phyloP scores from a whole-genome alignment of 2,888 invertebrate genomes.

The Hyppa rectilinea region DNA sequence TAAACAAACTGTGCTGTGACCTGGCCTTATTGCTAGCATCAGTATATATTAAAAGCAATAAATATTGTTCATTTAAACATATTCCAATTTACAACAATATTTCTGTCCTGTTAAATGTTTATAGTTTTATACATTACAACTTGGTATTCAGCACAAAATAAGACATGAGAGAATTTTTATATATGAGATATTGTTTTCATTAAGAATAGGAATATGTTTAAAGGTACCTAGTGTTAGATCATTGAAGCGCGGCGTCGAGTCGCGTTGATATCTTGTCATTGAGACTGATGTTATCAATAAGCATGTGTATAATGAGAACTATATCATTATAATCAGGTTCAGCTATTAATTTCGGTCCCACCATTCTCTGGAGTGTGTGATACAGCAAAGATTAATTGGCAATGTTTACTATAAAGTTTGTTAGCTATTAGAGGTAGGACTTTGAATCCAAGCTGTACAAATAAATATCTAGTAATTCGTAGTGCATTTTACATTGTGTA shows the following conservation, averaged over 20 bases:
- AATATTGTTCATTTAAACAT: slow-evolving; percentile 75
- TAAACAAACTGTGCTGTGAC: slow-evolving; percentile 68
- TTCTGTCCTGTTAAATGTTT: slow-evolving; percentile 66
- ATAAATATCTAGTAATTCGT: slow-evolving; percentile 87
- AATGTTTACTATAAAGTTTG: slow-evolving; percentile 84
- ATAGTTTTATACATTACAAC: slow-evolving; percentile 64
- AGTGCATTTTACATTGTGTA: slow-evolving; percentile 89
- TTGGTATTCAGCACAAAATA: slow-evolving; percentile 77
- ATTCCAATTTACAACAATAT: slow-evolving; percentile 73
- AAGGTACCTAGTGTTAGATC: slow-evolving; percentile 77
- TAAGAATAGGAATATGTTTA: slow-evolving; percentile 80
- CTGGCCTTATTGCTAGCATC: slow-evolving; percentile 86
- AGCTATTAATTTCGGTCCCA: slow-evolving; percentile 69
- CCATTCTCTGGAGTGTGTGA: slow-evolving; percentile 72
- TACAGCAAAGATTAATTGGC: slow-evolving; percentile 76
- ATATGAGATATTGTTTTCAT: slow-evolving; percentile 73
- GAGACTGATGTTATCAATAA: slow-evolving; percentile 88
- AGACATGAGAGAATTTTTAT: slow-evolving; percentile 81
- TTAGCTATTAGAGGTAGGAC: slow-evolving; percentile 88
- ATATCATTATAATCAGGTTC: slow-evolving; percentile 67
- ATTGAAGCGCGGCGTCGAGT: slow-evolving; percentile 74
- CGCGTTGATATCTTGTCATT: slow-evolving; percentile 82
- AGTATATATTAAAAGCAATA: slow-evolving; percentile 83
- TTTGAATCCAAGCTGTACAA: slow-evolving; percentile 89
- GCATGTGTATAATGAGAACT: slow-evolving; percentile 70